These are phyloP conservation scores for Lepisosteus oculatus DNA, from an alignment of 2,113 vertebrate genomes.

Conservation along the genomic window DNA sequence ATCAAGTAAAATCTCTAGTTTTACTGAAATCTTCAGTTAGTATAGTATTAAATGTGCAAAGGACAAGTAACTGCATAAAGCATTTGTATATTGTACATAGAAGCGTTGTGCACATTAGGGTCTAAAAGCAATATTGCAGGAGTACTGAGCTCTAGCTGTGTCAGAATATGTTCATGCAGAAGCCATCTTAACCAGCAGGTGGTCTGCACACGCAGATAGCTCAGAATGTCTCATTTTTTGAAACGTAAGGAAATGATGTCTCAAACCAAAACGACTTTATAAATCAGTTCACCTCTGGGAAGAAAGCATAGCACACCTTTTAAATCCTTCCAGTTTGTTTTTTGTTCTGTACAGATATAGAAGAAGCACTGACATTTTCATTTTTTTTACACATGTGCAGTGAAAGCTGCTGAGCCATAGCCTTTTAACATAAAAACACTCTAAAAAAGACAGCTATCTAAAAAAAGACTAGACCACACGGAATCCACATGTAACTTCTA, in stretches of 20 bases:
- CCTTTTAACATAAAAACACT: slow-evolving; percentile 3
- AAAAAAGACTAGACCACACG: slow-evolving; percentile 30
- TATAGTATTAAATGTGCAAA: too few relatives aligned
- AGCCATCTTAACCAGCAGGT: slow-evolving; percentile 18
- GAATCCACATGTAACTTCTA: slow-evolving; percentile 21
- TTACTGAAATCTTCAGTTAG: too few relatives aligned
- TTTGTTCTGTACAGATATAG: not conserved
- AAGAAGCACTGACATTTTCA: not conserved
- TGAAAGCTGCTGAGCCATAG: not conserved
- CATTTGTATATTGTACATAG: too few relatives aligned
- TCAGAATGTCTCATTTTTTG: slow-evolving; percentile 16
- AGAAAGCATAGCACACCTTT: not conserved
- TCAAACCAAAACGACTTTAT: slow-evolving; percentile 18
- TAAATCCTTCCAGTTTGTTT: not conserved
- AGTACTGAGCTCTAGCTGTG: not conserved
- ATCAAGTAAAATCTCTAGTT: too few relatives aligned
- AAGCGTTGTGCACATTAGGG: too few relatives aligned
- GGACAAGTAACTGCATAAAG: too few relatives aligned
- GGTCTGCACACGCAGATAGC: slow-evolving; percentile 12
- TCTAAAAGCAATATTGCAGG: not conserved
- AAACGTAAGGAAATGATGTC: slow-evolving; percentile 8
- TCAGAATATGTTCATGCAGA: not conserved
- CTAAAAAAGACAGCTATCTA: not conserved
- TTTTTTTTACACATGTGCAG: slow-evolving; percentile 7
- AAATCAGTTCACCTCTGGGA: slow-evolving; percentile 14